phyloP scores from a whole-genome alignment of 2,888 invertebrate species.

The Brenthis hecate region DNA sequence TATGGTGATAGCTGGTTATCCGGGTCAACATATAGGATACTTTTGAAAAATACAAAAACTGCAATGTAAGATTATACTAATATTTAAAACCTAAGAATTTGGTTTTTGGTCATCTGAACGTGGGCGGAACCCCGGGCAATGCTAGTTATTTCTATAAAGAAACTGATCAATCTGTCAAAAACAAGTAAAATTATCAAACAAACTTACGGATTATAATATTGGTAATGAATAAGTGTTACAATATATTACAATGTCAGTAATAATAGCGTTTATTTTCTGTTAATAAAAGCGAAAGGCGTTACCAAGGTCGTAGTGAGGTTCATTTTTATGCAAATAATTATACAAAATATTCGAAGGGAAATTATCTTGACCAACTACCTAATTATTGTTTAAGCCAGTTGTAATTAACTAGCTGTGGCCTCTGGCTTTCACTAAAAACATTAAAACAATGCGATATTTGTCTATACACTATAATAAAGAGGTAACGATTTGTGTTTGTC shows the following conservation, averaged over 20 bases:
- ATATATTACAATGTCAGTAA: constrained; percentile 9
- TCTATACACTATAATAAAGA: too few relatives aligned
- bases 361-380: constrained; percentile 22
- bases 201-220: neutral
- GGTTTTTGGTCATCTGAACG: too few relatives aligned
- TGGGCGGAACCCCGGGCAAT: too few relatives aligned
- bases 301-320: constrained; percentile 18
- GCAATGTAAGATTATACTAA: too few relatives aligned
- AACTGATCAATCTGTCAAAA: too few relatives aligned
- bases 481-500: too few relatives aligned
- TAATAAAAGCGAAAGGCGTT: constrained; percentile 26
- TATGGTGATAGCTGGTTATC: too few relatives aligned
- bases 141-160: too few relatives aligned
- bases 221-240: neutral
- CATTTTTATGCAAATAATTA: constrained; percentile 27
- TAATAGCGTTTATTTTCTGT: constrained; percentile 12
- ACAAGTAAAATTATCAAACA: neutral
- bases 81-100: too few relatives aligned
- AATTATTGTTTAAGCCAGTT: neutral
- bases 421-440: neutral
- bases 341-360: constrained; percentile 25
- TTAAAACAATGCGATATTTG: too few relatives aligned
- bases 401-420: neutral
- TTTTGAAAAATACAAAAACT: too few relatives aligned
- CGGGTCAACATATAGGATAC: too few relatives aligned